Evolutionary conservation across 2,113 vertebrate genomes (phyloP).

Genomic region (Prochilodus magdalenae): DNA sequence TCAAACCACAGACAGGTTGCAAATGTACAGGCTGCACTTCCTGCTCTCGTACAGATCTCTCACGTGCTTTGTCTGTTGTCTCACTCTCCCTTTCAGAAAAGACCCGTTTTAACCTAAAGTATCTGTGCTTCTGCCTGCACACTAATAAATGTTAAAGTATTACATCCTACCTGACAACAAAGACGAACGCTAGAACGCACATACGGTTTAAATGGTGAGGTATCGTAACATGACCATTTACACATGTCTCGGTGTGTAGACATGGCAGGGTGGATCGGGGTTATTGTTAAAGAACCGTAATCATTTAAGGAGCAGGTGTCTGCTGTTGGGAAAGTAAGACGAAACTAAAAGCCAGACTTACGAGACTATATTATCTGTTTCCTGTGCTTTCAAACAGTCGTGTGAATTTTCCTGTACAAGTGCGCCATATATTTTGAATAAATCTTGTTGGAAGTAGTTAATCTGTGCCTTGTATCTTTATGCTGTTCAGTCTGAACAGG

Average conservation of each 20-base stretch:
- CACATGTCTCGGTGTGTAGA: background rate
- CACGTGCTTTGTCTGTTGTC: background rate
- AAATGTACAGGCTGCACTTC: slow-evolving; percentile 7
- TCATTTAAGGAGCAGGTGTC: background rate
- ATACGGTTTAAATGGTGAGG: background rate
- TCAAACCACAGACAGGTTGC: slow-evolving; percentile 6
- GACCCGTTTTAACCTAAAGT: background rate
- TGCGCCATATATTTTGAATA: slow-evolving; percentile 67
- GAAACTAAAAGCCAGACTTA: background rate
- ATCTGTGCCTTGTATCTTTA: background rate
- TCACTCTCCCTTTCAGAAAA: background rate
- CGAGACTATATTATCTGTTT: background rate
- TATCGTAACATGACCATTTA: background rate
- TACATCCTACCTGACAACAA: background rate
- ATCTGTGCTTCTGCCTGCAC: background rate
- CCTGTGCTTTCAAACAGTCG: background rate
- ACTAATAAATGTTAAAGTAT: slow-evolving; percentile 59
- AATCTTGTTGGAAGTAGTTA: slow-evolving; percentile 55
- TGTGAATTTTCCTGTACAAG: slow-evolving; percentile 22
- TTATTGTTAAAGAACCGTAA: background rate
- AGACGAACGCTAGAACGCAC: background rate
- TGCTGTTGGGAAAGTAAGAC: background rate
- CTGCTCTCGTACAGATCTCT: background rate
- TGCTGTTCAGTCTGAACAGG: background rate
- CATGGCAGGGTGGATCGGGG: background rate